A percentile compares a stretch with the other conserved stretches of the same genome.
These are phyloP conservation scores for Dasyornis broadbenti DNA, from an alignment of 2,113 vertebrate genomes.

Conservation along the genomic window DNA sequence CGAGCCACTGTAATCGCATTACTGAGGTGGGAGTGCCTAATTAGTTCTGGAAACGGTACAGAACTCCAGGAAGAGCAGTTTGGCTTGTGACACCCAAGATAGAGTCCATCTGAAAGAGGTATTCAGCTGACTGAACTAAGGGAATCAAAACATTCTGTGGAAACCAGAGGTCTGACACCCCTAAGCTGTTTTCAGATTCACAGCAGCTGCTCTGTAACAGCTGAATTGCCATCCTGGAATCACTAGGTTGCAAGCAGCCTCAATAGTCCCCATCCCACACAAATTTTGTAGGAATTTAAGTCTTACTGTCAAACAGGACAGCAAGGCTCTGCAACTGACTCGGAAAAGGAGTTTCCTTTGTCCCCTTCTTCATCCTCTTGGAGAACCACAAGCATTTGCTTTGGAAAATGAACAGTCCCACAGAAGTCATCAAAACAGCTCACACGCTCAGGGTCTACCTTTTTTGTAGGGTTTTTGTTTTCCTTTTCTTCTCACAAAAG, in stretches of 20 bases:
- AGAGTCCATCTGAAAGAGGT: background rate
- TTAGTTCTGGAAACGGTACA: background rate
- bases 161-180: background rate
- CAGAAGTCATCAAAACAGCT: background rate
- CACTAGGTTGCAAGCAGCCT: accelerated
- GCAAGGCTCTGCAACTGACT: background rate
- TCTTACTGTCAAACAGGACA: background rate
- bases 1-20: background rate
- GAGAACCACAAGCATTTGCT: background rate
- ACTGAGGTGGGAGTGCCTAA: background rate
- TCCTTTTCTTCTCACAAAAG: background rate
- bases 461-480: background rate
- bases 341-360: background rate
- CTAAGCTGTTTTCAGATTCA: background rate
- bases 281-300: background rate
- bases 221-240: background rate
- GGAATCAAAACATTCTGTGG: background rate
- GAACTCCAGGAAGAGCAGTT: background rate
- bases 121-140: background rate
- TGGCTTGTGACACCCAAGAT: background rate
- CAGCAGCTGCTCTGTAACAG: background rate
- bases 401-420: background rate
- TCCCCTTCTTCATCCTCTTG: background rate
- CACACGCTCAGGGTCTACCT: background rate
- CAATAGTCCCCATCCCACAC: accelerated